Evolutionary conservation across 2,888 invertebrate genomes (phyloP).

Genomic region (Cheilosia vernalis): DNA sequence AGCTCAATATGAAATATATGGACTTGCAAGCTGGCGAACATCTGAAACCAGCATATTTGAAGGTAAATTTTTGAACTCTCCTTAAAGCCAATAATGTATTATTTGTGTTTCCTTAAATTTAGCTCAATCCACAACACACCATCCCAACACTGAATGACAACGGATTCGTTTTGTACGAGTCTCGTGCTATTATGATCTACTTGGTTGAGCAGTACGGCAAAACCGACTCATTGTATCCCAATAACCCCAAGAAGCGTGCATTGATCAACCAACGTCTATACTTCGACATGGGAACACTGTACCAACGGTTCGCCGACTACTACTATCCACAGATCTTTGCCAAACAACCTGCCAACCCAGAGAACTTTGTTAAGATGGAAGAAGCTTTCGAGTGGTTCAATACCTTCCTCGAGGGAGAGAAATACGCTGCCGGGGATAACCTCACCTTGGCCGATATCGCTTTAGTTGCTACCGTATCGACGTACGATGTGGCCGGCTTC

Average conservation of each 20-base stretch:
- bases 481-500: constrained; percentile 87
- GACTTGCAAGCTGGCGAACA: constrained; percentile 87
- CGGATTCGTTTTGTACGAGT: constrained; percentile 92
- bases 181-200: constrained; percentile 92
- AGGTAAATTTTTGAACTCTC: constrained; percentile 83
- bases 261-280: constrained; percentile 91
- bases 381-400: constrained; percentile 88
- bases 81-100: background rate
- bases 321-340: constrained; percentile 87
- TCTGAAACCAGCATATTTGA: constrained; percentile 88
- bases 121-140: constrained; percentile 93
- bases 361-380: constrained; percentile 88
- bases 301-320: constrained; percentile 88
- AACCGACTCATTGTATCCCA: constrained; percentile 89
- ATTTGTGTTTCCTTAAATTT: background rate
- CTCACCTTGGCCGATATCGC: constrained; percentile 92
- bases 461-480: constrained; percentile 88
- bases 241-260: constrained; percentile 90
- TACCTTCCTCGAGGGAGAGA: constrained; percentile 88
- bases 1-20: constrained; percentile 86
- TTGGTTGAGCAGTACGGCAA: constrained; percentile 92
- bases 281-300: constrained; percentile 91
- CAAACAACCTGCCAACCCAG: constrained; percentile 87
- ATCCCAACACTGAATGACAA: constrained; percentile 93
- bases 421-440: constrained; percentile 89